Evolutionary conservation across 2,888 invertebrate genomes (phyloP).

Genomic region (Nymphalis c-album): DNA sequence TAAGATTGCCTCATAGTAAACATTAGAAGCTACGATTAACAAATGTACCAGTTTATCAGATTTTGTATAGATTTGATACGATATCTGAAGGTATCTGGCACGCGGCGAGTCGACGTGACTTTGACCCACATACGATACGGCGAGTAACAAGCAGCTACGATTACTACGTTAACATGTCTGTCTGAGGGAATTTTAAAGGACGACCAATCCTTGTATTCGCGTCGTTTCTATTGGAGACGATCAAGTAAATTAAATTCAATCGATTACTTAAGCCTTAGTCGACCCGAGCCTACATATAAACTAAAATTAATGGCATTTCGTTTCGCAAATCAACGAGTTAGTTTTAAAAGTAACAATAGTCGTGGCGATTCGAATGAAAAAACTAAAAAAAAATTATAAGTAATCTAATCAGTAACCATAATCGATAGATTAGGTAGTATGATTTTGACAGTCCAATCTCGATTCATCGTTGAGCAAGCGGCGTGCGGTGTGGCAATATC

Average conservation of each 20-base stretch:
- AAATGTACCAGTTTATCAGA: conserved; percentile 14
- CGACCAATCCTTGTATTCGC: conserved; percentile 6
- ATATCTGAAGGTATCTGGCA: conserved; percentile 52
- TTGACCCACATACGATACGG: conserved; percentile 65
- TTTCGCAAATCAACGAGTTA: no score
- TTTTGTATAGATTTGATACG: conserved; percentile 34
- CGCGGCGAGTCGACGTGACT: conserved; percentile 59
- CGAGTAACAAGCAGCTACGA: conserved; percentile 45
- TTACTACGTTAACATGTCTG: conserved; percentile 61
- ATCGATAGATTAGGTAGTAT: conserved; percentile 47
- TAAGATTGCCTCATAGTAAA: neutral
- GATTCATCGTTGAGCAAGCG: conserved; percentile 71
- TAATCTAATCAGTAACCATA: conserved; percentile 38
- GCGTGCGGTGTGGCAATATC: conserved; percentile 67
- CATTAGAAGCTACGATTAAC: neutral
- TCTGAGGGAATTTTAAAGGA: conserved; percentile 54
- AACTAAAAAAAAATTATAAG: conserved; percentile 5
- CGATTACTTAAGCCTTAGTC: no score
- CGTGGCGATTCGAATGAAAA: neutral
- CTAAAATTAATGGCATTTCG: no score
- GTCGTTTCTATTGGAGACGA: neutral
- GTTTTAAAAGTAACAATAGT: neutral
- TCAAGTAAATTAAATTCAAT: neutral
- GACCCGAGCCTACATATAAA: no score
- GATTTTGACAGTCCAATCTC: conserved; percentile 63